These are phyloP conservation scores for Mythimna albipuncta DNA, from an alignment of 2,888 invertebrate genomes.

Conservation along the genomic window DNA sequence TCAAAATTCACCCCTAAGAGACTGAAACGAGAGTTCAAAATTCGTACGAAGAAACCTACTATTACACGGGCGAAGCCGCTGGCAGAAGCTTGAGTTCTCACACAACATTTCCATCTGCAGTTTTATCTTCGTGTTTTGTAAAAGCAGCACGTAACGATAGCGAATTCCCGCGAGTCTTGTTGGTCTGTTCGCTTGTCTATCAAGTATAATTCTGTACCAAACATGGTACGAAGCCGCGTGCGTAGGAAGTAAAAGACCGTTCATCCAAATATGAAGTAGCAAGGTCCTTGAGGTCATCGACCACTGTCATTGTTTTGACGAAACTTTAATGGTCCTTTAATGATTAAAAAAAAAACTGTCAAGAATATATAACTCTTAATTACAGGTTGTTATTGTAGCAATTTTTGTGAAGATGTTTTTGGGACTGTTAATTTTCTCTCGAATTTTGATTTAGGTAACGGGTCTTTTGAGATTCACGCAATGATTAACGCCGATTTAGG, in stretches of 20 bases:
- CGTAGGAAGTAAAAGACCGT: constrained; percentile 63
- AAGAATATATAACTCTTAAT: constrained; percentile 31
- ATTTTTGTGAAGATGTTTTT: constrained; percentile 9
- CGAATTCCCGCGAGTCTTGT: constrained; percentile 29
- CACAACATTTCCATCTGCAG: constrained; percentile 7
- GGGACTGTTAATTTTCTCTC: constrained; percentile 2
- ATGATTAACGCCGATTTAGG: constrained; percentile 36
- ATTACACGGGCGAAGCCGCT: too few relatives aligned
- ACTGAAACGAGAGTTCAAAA: too few relatives aligned
- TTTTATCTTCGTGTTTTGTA: constrained; percentile 13
- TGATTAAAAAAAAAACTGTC: not conserved
- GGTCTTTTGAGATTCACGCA: constrained; percentile 15
- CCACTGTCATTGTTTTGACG: constrained; percentile 46
- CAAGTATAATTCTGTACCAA: constrained; percentile 50
- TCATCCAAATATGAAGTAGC: constrained; percentile 58
- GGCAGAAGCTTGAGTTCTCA: not conserved
- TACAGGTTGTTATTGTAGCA: not conserved
- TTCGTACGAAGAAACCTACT: too few relatives aligned
- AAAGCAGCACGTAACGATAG: constrained; percentile 37
- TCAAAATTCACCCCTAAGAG: too few relatives aligned
- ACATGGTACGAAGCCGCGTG: constrained; percentile 56
- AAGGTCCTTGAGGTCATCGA: constrained; percentile 63
- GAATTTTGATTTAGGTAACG: constrained; percentile 33
- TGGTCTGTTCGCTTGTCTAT: constrained; percentile 47
- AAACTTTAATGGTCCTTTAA: constrained; percentile 21